Evolutionary conservation across 2,888 invertebrate species (phyloP).

Genomic region (Cordilura impudica): DNA sequence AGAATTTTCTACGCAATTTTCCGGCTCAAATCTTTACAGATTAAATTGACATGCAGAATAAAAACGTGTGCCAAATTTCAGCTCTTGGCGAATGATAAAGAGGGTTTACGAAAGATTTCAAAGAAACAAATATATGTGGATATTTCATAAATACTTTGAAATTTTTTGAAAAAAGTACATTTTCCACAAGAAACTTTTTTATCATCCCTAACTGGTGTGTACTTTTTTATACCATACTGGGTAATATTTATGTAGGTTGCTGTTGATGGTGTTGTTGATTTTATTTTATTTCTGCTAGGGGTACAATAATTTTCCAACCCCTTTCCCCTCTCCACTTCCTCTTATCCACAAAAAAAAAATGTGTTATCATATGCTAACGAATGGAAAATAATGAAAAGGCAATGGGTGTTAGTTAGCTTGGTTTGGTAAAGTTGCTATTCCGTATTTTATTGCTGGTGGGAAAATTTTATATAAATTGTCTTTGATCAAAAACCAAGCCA

Average conservation of each 20-base stretch:
- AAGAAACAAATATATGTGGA: too few relatives aligned
- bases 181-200: neutral
- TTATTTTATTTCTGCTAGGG: slow-evolving; percentile 44
- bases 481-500: slow-evolving; percentile 65
- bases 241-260: slow-evolving; percentile 52
- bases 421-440: slow-evolving; percentile 28
- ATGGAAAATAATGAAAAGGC: slow-evolving; percentile 31
- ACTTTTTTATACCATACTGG: slow-evolving; percentile 53
- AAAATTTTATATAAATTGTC: slow-evolving; percentile 75
- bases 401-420: slow-evolving; percentile 52
- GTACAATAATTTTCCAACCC: slow-evolving; percentile 49
- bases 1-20: too few relatives aligned
- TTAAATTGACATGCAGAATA: too few relatives aligned
- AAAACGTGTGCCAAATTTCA: too few relatives aligned
- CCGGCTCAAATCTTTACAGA: too few relatives aligned
- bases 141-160: too few relatives aligned
- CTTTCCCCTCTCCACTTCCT: slow-evolving; percentile 30
- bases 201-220: slow-evolving; percentile 24
- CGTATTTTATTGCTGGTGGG: slow-evolving; percentile 70
- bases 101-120: too few relatives aligned
- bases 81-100: too few relatives aligned
- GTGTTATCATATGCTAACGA: slow-evolving; percentile 32
- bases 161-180: too few relatives aligned
- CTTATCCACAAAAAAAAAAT: slow-evolving; percentile 5
- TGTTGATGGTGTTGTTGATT: slow-evolving; percentile 31